Base-by-base conservation (phyloP, 37 sponge, comb jelly and placozoan species). In the Spongia lamella region DNA sequence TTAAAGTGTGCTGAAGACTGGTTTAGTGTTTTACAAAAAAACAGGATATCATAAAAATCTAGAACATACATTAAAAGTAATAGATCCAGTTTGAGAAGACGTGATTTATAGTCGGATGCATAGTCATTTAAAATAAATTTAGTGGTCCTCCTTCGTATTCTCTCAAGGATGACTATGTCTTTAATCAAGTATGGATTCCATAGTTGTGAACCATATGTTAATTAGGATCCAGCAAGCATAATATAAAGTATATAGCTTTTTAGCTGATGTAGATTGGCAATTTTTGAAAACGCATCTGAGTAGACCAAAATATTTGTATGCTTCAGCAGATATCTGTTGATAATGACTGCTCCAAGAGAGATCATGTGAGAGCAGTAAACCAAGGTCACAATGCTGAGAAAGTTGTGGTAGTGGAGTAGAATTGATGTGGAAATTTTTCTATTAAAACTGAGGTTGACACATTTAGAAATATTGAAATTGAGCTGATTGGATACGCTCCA, bases 291-390 rank as follows among this genome's bases (percentile, higher is more conserved):
- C 9, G 6, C 73, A 7, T 2, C 53, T 5, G 20, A 69, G 5
- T 26, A 72, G 34, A 9, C 73, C 73, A 11, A 72, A 20, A 51
- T 27, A n/a, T 20, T 68, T 68, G 70, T 68, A 68, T 9, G 70
- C 70, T 31, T 40, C 20, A 7, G 14, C 5, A 50, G 31, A 13
- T 50, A 68, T 66, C 17, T 22, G n/a, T 26, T 9, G 17, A 31
- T n/a, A 13, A 31, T 66, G 67, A 33, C 13, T 16, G 15, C 11
- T 35, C 67, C 67, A 66, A 11, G 38, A 60, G 11, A 60, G 21
- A 60, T 60, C 61, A n/a, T 11, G 21, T 13, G 66, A 64, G 6
- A 64, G 4, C 17, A 64, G 6, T 7, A 64, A 13, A 20, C 66
- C 66, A 32, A 64, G 66, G 37, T 64, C 66, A 36, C 25, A 37